Evolutionary conservation across 2,888 invertebrate genomes (phyloP).

Genomic region (Panopea generosa): DNA sequence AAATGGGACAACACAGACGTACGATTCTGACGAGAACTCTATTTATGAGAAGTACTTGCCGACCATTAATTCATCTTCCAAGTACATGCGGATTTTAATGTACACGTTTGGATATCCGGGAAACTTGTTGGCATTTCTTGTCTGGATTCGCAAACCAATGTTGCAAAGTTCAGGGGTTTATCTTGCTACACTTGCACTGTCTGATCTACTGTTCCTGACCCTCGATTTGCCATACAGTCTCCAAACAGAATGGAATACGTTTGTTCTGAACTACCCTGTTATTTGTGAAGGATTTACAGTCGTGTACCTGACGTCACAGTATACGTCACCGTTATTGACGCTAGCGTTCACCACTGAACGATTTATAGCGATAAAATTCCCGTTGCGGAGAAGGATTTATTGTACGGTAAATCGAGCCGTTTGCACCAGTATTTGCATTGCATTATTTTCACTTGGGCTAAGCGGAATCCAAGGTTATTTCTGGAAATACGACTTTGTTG

Average conservation of each 20-base stretch:
- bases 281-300: slow-evolving; percentile 82
- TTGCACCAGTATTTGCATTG: slow-evolving; percentile 74
- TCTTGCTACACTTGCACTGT: slow-evolving; percentile 83
- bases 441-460: slow-evolving; percentile 71
- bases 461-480: slow-evolving; percentile 82
- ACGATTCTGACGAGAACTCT: slow-evolving; percentile 25
- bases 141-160: slow-evolving; percentile 84
- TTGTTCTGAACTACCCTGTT: slow-evolving; percentile 73
- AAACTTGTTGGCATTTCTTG: slow-evolving; percentile 82
- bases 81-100: slow-evolving; percentile 71
- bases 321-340: slow-evolving; percentile 82
- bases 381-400: slow-evolving; percentile 80
- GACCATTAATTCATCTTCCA: slow-evolving; percentile 56
- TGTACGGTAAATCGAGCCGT: slow-evolving; percentile 81
- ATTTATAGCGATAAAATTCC: slow-evolving; percentile 84
- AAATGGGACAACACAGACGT: slow-evolving; percentile 38
- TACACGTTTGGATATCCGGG: slow-evolving; percentile 83
- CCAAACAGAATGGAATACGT: slow-evolving; percentile 77
- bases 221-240: slow-evolving; percentile 81
- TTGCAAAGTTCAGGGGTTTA: slow-evolving; percentile 84
- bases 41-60: slow-evolving; percentile 67
- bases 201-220: slow-evolving; percentile 82
- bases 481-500: slow-evolving; percentile 72
- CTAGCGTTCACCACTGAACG: slow-evolving; percentile 84
- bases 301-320: slow-evolving; percentile 81